Percentiles rank a stretch among this genome's conserved stretches.
phyloP scores from a whole-genome alignment of 1,140 invertebrate genomes.

The Lerema accius region DNA sequence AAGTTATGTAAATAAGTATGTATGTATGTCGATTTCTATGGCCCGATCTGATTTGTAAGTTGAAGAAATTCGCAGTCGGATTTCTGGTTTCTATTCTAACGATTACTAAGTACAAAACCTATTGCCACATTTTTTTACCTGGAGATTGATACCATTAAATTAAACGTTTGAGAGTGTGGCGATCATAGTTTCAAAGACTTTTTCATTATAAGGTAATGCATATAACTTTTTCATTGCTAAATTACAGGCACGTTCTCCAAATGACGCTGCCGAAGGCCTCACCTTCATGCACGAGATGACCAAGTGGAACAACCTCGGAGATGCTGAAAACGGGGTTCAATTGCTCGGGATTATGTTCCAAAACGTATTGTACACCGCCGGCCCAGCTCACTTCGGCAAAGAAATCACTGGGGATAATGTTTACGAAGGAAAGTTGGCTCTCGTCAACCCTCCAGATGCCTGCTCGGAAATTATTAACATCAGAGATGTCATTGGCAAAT shows the following conservation, averaged over 20 bases:
- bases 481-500: conserved; percentile 86
- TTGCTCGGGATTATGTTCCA: conserved; percentile 57
- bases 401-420: conserved; percentile 85
- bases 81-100: too few relatives aligned
- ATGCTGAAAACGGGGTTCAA: conserved; percentile 67
- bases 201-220: too few relatives aligned
- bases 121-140: too few relatives aligned
- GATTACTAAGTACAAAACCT: too few relatives aligned
- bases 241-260: conserved; percentile 90
- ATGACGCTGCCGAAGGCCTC: conserved; percentile 95
- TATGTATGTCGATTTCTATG: too few relatives aligned
- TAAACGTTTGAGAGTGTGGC: too few relatives aligned
- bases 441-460: conserved; percentile 83
- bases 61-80: too few relatives aligned
- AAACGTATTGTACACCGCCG: conserved; percentile 86
- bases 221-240: too few relatives aligned
- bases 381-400: conserved; percentile 96
- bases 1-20: too few relatives aligned
- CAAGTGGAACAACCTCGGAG: conserved; percentile 89
- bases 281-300: conserved; percentile 99
- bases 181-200: too few relatives aligned
- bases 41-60: too few relatives aligned
- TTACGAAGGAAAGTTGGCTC: conserved; percentile 84
- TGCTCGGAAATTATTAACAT: conserved; percentile 88
- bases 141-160: too few relatives aligned